Base-by-base conservation (phyloP, 2,797 vertebrate species). In the Hydrolagus colliei region DNA sequence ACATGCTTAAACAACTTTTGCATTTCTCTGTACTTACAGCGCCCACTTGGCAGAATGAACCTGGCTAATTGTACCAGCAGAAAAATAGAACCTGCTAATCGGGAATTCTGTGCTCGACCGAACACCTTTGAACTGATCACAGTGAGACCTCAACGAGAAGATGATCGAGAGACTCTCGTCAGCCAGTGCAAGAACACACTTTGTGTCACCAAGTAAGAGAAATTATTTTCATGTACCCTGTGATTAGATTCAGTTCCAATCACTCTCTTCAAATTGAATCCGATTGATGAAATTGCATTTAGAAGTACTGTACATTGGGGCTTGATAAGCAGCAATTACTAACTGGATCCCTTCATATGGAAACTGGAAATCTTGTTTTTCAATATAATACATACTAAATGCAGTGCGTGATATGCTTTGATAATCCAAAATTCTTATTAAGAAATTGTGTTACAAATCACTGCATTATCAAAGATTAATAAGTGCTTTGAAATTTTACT, bases 51-150 rank as follows among this genome's bases (percentile, higher is more conserved):
- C 73, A 93, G 96, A 78, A 91, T 99, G 89, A 98, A 96, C 89
- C 91, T 99, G 89, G 94, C 96, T 0, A 97, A 95, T 89, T 98
- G 97, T 88, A 97, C 95, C 7, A 98, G 96, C 87, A 93, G 89
- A 85, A 94, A 89, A 87, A 96, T 99, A 82, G 97, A 97, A 63
- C 96, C 97, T 2, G 97, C 92, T 85, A 98, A 96, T 90, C 91
- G 98, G 73, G 98, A 99, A 89, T 99, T 97, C 88, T 99, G 98
- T 87, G 97, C 98, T 86, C 90, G 98, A 5, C 97, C 97, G 52
- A 94, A 98, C 92, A 99, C 98, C 0, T 96, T 99, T 78, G 97
- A 99, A 87, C 92, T 99, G 1, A 94, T 98, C 89, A 98, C 97
- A 0, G 96, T 97, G 20, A 89, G 98, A 65, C 97, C 97, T 0